Conservation (phyloP, 2,113 vertebrate genomes). For the Mormyrus iriodes region DNA sequence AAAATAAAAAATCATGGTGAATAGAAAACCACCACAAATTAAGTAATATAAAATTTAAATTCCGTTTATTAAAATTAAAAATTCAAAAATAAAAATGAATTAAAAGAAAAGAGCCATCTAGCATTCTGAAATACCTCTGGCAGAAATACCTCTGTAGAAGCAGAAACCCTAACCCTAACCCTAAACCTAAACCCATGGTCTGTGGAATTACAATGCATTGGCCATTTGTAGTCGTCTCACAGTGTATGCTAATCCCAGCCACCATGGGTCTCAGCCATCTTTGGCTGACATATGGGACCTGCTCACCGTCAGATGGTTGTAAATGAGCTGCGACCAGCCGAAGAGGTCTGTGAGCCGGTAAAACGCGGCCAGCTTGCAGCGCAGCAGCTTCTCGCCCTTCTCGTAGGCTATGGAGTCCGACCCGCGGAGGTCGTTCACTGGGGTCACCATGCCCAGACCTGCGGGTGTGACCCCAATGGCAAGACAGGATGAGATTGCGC, state of each 20-base stretch:
- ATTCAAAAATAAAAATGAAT: neutral
- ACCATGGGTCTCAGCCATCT: neutral
- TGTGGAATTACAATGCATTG: neutral
- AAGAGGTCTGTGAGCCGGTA: conserved; percentile 91
- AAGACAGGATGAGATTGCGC: neutral
- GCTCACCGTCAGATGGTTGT: conserved; percentile 96
- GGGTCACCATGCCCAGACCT: conserved; percentile 98
- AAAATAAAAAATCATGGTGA: neutral
- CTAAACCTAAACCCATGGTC: neutral
- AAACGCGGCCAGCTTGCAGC: conserved; percentile 91
- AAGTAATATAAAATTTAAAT: neutral
- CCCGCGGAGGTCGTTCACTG: conserved; percentile 91
- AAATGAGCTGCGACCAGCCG: conserved; percentile 97
- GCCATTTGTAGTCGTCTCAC: neutral
- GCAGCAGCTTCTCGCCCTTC: conserved; percentile 89
- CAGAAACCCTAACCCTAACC: no score
- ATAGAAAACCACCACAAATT: neutral
- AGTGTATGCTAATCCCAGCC: neutral
- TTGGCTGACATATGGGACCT: neutral
- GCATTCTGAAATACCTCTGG: neutral
- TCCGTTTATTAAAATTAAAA: neutral
- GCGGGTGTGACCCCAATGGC: neutral
- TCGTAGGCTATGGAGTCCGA: conserved; percentile 96
- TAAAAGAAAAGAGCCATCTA: neutral
- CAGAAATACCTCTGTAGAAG: no score